Percentiles rank a stretch among this genome's conserved stretches.
phyloP scores from a whole-genome alignment of 2,888 invertebrate species.

The Mythimna ferrago region DNA sequence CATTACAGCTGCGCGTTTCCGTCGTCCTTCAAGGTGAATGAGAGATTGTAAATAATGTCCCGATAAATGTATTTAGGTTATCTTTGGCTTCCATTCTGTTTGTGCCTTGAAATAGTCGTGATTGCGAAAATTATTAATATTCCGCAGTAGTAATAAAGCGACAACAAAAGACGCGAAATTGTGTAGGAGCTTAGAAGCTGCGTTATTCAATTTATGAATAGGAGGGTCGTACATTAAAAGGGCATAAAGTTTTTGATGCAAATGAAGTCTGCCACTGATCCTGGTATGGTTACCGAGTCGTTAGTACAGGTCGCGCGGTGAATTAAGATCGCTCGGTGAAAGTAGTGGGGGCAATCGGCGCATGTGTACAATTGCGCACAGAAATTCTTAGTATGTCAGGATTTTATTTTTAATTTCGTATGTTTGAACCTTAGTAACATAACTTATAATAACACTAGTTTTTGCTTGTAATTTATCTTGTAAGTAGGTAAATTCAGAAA shows the following conservation, averaged over 20 bases:
- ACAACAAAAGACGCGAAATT: slow-evolving; percentile 21
- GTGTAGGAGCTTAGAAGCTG: slow-evolving; percentile 6
- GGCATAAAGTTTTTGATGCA: not conserved
- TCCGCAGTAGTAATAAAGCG: slow-evolving; percentile 17
- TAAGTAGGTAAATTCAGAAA: no score
- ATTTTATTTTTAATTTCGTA: no score
- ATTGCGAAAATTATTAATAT: slow-evolving; percentile 32
- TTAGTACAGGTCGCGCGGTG: no score
- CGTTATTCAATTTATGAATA: slow-evolving; percentile 22
- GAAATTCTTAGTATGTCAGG: no score
- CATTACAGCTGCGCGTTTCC: slow-evolving; percentile 28
- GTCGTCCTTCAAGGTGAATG: slow-evolving; percentile 44
- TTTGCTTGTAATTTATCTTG: no score
- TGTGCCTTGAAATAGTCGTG: slow-evolving; percentile 41
- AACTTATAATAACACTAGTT: no score
- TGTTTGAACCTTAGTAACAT: no score
- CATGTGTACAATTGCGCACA: no score
- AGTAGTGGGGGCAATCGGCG: no score
- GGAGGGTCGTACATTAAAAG: not conserved
- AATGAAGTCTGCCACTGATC: not conserved
- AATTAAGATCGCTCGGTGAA: no score
- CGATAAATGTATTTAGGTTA: slow-evolving; percentile 49
- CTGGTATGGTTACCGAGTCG: not conserved
- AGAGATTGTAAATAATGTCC: slow-evolving; percentile 36
- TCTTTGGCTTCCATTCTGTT: slow-evolving; percentile 37